Conservation (phyloP, 2,113 vertebrate genomes). For the Cacatua alba region DNA sequence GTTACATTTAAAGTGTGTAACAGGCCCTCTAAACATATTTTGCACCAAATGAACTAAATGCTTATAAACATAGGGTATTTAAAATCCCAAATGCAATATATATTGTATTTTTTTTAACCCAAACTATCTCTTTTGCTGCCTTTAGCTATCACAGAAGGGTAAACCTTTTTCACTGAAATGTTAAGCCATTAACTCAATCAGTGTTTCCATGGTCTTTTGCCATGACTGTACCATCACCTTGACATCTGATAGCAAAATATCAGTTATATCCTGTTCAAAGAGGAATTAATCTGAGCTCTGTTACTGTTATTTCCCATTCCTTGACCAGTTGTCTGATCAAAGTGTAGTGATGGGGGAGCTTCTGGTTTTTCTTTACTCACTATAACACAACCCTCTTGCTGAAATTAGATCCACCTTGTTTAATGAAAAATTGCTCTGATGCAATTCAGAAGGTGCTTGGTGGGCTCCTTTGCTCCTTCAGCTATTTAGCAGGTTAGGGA, state of each 20-base stretch:
- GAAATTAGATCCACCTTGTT: neutral
- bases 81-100: neutral
- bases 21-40: neutral
- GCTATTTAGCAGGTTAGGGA: constrained; percentile 31
- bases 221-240: neutral
- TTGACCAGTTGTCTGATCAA: neutral
- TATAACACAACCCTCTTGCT: neutral
- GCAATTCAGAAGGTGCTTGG: neutral
- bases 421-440: neutral
- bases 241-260: neutral
- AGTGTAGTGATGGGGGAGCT: neutral
- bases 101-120: neutral
- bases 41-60: neutral
- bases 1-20: neutral
- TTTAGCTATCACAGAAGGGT: neutral
- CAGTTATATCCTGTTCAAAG: neutral
- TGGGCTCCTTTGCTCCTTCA: neutral
- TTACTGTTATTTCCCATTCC: neutral
- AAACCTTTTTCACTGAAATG: neutral
- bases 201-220: neutral
- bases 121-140: neutral
- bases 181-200: neutral
- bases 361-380: neutral
- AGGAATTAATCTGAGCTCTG: neutral
- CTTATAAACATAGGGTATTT: neutral